A percentile compares a stretch with the other conserved stretches of the same genome.
Conservation (phyloP, 2,797 vertebrate genomes). For the Tinamus major region DNA sequence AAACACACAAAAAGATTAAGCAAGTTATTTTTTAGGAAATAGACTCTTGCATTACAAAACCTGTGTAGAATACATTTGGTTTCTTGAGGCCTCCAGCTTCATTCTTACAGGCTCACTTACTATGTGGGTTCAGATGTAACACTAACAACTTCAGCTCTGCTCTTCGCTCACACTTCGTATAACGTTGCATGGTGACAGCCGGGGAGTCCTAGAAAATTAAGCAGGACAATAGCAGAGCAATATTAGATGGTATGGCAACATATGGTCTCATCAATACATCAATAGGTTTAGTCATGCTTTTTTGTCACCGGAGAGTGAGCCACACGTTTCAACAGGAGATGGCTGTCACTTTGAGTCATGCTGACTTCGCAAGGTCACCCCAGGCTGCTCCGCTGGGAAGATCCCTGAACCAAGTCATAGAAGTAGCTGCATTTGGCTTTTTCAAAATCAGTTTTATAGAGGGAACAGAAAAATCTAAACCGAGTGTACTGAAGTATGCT, state of each 20-base stretch:
- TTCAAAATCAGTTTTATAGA: background rate
- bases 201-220: constrained; percentile 17
- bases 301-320: constrained; percentile 19
- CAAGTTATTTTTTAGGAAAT: constrained; percentile 12
- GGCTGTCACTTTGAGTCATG: constrained; percentile 26
- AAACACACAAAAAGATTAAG: background rate
- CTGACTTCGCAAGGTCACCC: background rate
- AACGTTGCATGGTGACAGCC: background rate
- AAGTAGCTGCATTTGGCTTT: background rate
- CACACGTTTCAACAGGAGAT: constrained; percentile 35
- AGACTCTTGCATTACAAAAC: background rate
- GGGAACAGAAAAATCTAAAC: background rate
- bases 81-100: background rate
- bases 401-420: background rate
- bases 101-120: constrained; percentile 32
- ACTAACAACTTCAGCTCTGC: background rate
- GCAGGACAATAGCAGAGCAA: constrained; percentile 8
- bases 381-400: background rate
- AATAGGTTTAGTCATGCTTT: constrained; percentile 56
- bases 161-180: background rate
- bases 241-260: background rate
- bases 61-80: background rate
- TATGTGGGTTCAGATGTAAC: background rate
- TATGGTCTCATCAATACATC: constrained; percentile 29
- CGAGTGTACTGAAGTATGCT: background rate